Conservation (phyloP, 1,140 invertebrate species). For the Trachymyrmex cornetzi region DNA sequence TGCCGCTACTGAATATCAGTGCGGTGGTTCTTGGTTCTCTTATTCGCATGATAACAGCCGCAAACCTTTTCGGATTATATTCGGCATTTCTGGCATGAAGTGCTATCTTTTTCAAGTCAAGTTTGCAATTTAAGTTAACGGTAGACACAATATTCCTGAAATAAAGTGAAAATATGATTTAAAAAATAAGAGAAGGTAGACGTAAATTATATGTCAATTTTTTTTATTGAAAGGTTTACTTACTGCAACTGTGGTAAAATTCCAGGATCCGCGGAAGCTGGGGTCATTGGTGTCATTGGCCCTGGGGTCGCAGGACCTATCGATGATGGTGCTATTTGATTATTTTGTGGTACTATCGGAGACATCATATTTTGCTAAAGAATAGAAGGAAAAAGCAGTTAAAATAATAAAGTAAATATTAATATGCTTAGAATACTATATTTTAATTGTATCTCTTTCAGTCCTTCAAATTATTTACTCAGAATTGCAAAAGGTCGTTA, state of each 20-base stretch:
- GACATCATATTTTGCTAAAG: constrained; percentile 94
- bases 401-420: constrained; percentile 34
- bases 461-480: neutral
- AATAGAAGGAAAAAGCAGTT: constrained; percentile 57
- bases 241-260: constrained; percentile 98
- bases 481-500: no score
- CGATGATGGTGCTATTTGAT: constrained; percentile 86
- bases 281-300: constrained; percentile 97
- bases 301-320: constrained; percentile 92
- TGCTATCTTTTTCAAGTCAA: constrained; percentile 99
- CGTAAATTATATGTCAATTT: neutral
- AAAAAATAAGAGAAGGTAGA: constrained; percentile 6
- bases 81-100: constrained; percentile 99
- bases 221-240: constrained; percentile 80
- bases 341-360: constrained; percentile 90
- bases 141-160: constrained; percentile 98
- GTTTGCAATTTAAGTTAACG: constrained; percentile 98
- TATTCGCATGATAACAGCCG: constrained; percentile 99
- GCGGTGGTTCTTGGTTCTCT: constrained; percentile 99
- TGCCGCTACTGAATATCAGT: constrained; percentile 99
- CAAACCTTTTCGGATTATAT: constrained; percentile 99
- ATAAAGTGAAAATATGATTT: constrained; percentile 75
- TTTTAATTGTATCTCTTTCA: neutral
- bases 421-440: neutral
- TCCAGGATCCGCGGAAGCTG: constrained; percentile 96